Conservation (phyloP, 2,888 invertebrate genomes). For the Flexamia atlantica region DNA sequence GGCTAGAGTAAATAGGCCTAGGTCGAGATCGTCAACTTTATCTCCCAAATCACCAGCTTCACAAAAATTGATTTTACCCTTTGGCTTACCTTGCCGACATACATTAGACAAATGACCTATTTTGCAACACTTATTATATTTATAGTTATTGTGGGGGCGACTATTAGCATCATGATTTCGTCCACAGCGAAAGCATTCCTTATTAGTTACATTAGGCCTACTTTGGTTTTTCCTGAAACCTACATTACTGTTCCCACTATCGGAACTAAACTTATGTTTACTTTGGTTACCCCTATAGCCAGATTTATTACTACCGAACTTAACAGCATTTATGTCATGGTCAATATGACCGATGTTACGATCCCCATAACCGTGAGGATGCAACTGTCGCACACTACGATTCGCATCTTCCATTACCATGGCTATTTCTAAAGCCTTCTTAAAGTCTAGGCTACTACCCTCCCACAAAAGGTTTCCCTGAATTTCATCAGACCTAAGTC, state of each 20-base stretch:
- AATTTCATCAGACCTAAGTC: constrained; percentile 42
- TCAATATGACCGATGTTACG: background rate
- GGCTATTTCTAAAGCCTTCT: constrained; percentile 5
- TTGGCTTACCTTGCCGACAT: constrained; percentile 15
- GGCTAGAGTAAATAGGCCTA: background rate
- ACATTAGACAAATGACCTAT: constrained; percentile 4
- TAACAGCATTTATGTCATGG: background rate
- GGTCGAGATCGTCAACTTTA: background rate
- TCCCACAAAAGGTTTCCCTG: background rate
- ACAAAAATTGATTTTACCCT: constrained; percentile 16
- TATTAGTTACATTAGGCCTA: background rate
- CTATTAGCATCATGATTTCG: background rate
- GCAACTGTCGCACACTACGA: background rate
- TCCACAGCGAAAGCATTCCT: constrained; percentile 3
- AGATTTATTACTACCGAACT: background rate
- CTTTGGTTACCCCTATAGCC: background rate
- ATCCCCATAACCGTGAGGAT: background rate
- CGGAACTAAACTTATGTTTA: background rate
- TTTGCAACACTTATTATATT: background rate
- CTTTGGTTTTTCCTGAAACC: background rate
- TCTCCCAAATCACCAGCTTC: background rate
- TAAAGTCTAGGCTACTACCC: constrained; percentile 14
- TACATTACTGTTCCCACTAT: background rate
- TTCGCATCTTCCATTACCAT: constrained; percentile 9
- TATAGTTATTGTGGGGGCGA: background rate